Evolutionary conservation across 2,113 vertebrate species (phyloP).

Genomic region (Eretmochelys imbricata): DNA sequence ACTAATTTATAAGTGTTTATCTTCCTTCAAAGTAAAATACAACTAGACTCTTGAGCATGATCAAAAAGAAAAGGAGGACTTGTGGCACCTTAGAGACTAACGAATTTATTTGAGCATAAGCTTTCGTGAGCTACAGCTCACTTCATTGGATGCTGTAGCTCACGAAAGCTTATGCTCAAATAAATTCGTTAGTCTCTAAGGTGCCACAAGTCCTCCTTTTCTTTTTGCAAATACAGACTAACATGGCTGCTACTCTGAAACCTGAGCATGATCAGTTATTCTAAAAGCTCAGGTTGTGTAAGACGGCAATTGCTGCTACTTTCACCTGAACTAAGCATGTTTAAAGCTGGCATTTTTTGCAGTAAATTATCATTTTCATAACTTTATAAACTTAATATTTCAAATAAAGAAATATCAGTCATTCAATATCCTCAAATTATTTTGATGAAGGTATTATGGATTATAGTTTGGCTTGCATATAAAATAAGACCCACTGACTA

Average conservation of each 20-base stretch:
- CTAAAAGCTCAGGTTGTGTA: not conserved
- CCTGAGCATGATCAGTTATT: not conserved
- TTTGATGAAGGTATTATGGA: not conserved
- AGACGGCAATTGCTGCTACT: not conserved
- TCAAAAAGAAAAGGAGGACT: not conserved
- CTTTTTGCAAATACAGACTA: too few relatives aligned
- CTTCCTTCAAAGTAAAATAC: not conserved
- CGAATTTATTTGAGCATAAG: too few relatives aligned
- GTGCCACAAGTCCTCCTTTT: too few relatives aligned
- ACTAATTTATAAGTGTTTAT: not conserved
- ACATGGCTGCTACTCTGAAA: too few relatives aligned
- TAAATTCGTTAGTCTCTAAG: too few relatives aligned
- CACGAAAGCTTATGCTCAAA: too few relatives aligned
- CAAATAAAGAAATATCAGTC: not conserved
- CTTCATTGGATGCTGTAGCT: too few relatives aligned
- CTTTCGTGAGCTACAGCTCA: too few relatives aligned
- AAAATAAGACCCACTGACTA: not conserved
- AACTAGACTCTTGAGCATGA: too few relatives aligned
- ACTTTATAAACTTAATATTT: not conserved
- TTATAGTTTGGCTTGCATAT: not conserved
- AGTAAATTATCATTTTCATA: not conserved
- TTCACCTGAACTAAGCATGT: not conserved
- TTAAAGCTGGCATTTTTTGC: not conserved
- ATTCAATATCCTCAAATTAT: not conserved
- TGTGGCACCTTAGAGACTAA: too few relatives aligned